Conservation (phyloP, 2,888 invertebrate genomes). For the Brachypalpus laphriformis region DNA sequence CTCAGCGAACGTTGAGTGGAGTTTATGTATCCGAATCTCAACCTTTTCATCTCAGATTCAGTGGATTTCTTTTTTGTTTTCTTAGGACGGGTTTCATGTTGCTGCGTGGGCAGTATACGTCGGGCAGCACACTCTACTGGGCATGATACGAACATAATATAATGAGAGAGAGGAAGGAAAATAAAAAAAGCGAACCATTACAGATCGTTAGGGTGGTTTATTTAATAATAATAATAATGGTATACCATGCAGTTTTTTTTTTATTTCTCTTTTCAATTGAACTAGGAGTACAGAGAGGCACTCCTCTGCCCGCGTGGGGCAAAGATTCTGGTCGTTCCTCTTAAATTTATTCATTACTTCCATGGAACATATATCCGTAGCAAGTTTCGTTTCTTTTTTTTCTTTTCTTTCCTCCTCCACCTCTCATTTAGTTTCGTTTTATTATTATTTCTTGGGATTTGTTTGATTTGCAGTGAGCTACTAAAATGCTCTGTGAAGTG, state of each 20-base stretch:
- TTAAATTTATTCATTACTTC: conserved; percentile 70
- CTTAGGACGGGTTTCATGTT: conserved; percentile 37
- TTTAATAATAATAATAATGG: conserved; percentile 66
- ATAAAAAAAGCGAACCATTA: conserved; percentile 44
- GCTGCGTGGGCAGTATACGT: conserved; percentile 63
- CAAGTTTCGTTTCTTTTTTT: neutral
- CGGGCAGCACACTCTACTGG: conserved; percentile 41
- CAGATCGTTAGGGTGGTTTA: conserved; percentile 70
- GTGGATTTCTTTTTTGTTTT: conserved; percentile 24
- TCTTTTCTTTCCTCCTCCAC: neutral
- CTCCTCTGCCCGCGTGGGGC: conserved; percentile 56
- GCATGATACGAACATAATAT: conserved; percentile 69
- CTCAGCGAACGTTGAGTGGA: conserved; percentile 39
- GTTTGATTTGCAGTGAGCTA: conserved; percentile 60
- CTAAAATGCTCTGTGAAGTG: conserved; percentile 55
- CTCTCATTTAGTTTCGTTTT: conserved; percentile 23
- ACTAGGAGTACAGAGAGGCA: conserved; percentile 22
- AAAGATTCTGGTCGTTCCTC: conserved; percentile 24
- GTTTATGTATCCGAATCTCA: conserved; percentile 55
- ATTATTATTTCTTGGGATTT: conserved; percentile 6
- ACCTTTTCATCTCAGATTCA: conserved; percentile 59
- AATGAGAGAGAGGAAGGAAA: conserved; percentile 32
- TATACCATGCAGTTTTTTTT: conserved; percentile 59
- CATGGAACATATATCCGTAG: conserved; percentile 52
- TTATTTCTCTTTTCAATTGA: conserved; percentile 36